These are phyloP conservation scores for Ochropleura plecta DNA, from an alignment of 2,888 invertebrate genomes.

Conservation along the genomic window DNA sequence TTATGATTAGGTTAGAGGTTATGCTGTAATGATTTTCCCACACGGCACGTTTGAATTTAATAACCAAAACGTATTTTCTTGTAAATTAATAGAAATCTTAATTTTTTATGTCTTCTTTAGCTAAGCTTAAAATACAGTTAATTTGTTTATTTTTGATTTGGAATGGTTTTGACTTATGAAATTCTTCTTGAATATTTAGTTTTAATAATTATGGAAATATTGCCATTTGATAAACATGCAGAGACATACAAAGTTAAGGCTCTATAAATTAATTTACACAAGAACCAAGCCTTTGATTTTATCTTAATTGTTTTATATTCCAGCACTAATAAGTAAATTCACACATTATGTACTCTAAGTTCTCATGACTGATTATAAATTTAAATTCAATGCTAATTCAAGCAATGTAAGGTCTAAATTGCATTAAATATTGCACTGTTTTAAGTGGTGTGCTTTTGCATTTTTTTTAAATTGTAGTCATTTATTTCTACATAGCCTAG, in stretches of 20 bases:
- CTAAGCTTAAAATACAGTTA: not conserved
- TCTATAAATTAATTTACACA: conserved; percentile 48
- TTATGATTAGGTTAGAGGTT: conserved; percentile 42
- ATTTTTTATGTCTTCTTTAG: conserved; percentile 10
- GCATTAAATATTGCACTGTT: conserved; percentile 13
- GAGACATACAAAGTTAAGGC: conserved; percentile 16
- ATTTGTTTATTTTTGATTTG: not conserved
- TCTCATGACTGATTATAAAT: conserved; percentile 39
- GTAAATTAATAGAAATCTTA: not conserved
- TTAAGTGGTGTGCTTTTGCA: conserved; percentile 22
- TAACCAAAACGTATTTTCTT: not conserved
- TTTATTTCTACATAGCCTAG: conserved; percentile 1
- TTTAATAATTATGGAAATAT: conserved; percentile 37
- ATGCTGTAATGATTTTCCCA: conserved; percentile 23
- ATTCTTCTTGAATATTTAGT: conserved; percentile 17
- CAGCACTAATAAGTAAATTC: conserved; percentile 40
- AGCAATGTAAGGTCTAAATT: conserved; percentile 16
- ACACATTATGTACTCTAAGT: conserved; percentile 24
- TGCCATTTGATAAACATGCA: conserved; percentile 30
- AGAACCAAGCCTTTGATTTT: conserved; percentile 56
- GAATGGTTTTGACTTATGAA: too few relatives aligned
- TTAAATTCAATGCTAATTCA: conserved; percentile 38
- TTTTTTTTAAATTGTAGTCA: conserved; percentile 27
- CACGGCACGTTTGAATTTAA: conserved; percentile 4
- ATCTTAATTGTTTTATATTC: conserved; percentile 59